These are phyloP conservation scores for Synanthedon myopaeformis DNA, from an alignment of 2,888 invertebrate genomes.

Conservation along the genomic window DNA sequence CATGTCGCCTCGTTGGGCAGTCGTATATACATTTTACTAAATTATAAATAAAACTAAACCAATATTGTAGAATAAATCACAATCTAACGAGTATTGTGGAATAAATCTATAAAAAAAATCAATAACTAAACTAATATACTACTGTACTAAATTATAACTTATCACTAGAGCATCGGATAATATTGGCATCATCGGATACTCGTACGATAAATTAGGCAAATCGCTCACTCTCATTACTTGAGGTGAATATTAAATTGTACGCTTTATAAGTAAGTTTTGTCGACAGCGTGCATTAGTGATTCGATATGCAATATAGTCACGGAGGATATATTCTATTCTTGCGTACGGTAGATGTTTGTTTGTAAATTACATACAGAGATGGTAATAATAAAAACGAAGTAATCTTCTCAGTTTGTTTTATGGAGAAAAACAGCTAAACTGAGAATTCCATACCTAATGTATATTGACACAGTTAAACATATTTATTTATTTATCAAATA, in stretches of 20 bases:
- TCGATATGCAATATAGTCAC: constrained; percentile 28
- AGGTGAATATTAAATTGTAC: constrained; percentile 4
- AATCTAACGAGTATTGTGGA: too few species aligned
- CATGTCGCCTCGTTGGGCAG: too few species aligned
- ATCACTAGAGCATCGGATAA: background rate
- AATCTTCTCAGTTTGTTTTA: too few species aligned
- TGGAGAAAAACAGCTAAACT: too few species aligned
- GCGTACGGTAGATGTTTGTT: background rate
- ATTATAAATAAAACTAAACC: too few species aligned
- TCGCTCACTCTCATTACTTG: constrained; percentile 1
- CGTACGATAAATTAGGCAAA: background rate
- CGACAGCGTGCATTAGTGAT: constrained; percentile 47
- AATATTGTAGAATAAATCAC: too few species aligned
- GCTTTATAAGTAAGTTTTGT: constrained; percentile 14
- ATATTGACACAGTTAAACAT: too few species aligned
- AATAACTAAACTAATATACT: background rate
- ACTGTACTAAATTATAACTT: background rate
- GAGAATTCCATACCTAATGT: too few species aligned
- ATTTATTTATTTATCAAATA: too few species aligned
- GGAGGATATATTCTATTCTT: background rate
- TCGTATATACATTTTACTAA: too few species aligned
- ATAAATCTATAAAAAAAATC: too few species aligned
- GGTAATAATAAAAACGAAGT: background rate
- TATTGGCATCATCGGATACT: too few species aligned
- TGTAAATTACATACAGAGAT: background rate